Percentiles rank a stretch among this genome's conserved stretches.
Evolutionary conservation across 2,888 invertebrate species (phyloP).

Genomic region (Phyllotreta striolata): DNA sequence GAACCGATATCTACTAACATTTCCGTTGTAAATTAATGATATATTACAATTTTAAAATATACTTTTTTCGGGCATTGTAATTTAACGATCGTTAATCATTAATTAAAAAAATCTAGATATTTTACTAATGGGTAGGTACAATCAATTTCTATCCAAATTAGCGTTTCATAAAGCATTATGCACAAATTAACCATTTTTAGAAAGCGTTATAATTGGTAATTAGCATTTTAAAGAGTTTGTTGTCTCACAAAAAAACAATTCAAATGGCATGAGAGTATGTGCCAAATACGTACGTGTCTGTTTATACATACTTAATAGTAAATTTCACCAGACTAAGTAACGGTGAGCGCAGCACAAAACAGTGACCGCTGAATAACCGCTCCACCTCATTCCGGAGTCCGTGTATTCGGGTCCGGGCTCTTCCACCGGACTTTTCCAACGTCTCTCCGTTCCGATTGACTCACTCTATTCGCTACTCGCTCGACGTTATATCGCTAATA

Average conservation of each 20-base stretch:
- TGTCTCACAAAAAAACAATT: slow-evolving; percentile 8
- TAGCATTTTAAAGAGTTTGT: not conserved
- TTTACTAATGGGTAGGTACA: too few relatives aligned
- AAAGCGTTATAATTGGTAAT: slow-evolving; percentile 7
- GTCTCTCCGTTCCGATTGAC: slow-evolving; percentile 15
- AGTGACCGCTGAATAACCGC: slow-evolving; percentile 20
- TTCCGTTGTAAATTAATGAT: too few relatives aligned
- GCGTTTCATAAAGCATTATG: too few relatives aligned
- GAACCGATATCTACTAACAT: too few relatives aligned
- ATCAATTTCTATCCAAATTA: too few relatives aligned
- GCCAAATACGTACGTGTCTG: slow-evolving; percentile 1
- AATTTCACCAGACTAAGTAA: not conserved
- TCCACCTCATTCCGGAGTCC: slow-evolving; percentile 15
- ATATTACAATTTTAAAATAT: too few relatives aligned
- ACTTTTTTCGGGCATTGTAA: too few relatives aligned
- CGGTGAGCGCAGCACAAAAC: slow-evolving; percentile 3
- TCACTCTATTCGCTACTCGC: not conserved
- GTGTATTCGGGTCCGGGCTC: not conserved
- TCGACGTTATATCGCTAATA: slow-evolving; percentile 29
- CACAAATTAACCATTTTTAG: slow-evolving; percentile 8
- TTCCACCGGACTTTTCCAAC: slow-evolving; percentile 18
- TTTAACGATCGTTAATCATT: too few relatives aligned
- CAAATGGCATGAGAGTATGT: not conserved
- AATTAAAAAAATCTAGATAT: too few relatives aligned
- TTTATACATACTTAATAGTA: not conserved